phyloP scores from a whole-genome alignment of 64 coral and sea anemone species.

The Pachyseris speciosa region DNA sequence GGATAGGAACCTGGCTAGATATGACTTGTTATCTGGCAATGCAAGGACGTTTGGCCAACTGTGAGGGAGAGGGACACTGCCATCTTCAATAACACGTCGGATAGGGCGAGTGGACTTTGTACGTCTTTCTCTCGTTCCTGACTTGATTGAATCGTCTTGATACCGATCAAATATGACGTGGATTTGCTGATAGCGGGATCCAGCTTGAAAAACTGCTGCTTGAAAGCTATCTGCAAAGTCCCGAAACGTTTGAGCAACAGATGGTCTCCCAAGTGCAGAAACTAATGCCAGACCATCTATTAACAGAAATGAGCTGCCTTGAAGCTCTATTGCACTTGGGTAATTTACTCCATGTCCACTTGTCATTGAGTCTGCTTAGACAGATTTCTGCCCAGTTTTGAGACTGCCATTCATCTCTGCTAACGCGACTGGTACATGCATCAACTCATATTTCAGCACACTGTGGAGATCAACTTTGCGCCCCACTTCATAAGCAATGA shows the following conservation, averaged over 20 bases:
- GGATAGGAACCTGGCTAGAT: too few species aligned
- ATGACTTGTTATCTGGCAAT: too few species aligned
- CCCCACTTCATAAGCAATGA: conserved; percentile 69
- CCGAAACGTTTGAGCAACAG: conserved; percentile 62
- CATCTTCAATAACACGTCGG: conserved; percentile 52
- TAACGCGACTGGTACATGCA: conserved; percentile 68
- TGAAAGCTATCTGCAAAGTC: conserved; percentile 41
- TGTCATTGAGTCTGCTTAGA: conserved; percentile 62
- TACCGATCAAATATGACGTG: conserved; percentile 45
- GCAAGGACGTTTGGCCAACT: too few species aligned
- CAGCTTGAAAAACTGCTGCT: conserved; percentile 20
- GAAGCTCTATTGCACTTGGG: conserved; percentile 42
- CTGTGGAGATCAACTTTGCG: conserved; percentile 69
- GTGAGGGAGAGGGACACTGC: too few species aligned
- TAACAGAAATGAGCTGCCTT: conserved; percentile 62
- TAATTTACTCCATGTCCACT: conserved; percentile 75
- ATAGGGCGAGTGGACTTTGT: conserved; percentile 11
- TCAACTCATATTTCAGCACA: conserved; percentile 64
- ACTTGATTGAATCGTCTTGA: conserved; percentile 55
- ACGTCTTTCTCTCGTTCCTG: conserved; percentile 63
- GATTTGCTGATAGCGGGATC: conserved; percentile 19
- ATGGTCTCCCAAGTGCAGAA: conserved; percentile 39
- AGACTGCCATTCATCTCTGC: conserved; percentile 80
- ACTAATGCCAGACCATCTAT: conserved; percentile 83
- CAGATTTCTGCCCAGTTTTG: conserved; percentile 75